Evolutionary conservation across 2,888 invertebrate genomes (phyloP).

Genomic region (Torymus texanus): DNA sequence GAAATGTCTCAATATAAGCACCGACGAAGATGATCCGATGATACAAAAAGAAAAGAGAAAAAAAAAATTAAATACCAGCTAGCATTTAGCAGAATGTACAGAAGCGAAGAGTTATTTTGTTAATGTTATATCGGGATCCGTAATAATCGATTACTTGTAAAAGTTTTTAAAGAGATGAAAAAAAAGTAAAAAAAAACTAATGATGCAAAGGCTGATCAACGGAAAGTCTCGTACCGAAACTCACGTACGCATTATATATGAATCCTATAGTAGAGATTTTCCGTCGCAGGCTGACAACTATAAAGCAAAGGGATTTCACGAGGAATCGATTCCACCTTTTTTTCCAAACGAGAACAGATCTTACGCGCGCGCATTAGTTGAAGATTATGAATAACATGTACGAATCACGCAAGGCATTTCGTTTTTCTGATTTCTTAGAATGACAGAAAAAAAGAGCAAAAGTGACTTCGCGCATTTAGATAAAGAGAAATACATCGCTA

Average conservation of each 20-base stretch:
- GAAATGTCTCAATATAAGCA: conserved; percentile 29
- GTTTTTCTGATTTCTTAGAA: conserved; percentile 21
- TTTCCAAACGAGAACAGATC: conserved; percentile 15
- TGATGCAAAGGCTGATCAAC: conserved; percentile 42
- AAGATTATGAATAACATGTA: conserved; percentile 33
- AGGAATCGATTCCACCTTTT: conserved; percentile 29
- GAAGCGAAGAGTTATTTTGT: conserved; percentile 66
- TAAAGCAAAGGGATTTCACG: conserved; percentile 48
- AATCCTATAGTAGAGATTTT: conserved; percentile 45
- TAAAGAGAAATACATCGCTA: conserved; percentile 41
- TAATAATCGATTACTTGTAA: conserved; percentile 59
- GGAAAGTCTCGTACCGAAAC: conserved; percentile 42
- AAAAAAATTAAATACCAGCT: conserved; percentile 56
- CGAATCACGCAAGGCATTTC: conserved; percentile 14
- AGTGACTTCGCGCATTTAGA: conserved; percentile 43
- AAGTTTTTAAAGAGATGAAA: conserved; percentile 49
- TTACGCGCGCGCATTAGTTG: background rate
- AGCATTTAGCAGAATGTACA: conserved; percentile 61
- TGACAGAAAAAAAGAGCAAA: background rate
- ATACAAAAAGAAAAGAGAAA: conserved; percentile 35
- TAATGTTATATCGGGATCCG: conserved; percentile 64
- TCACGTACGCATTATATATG: background rate
- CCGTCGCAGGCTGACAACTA: conserved; percentile 34
- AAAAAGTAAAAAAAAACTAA: conserved; percentile 26
- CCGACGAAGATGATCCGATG: conserved; percentile 15